Conservation (phyloP, 2,113 vertebrate species). For the Cisticola juncidis region DNA sequence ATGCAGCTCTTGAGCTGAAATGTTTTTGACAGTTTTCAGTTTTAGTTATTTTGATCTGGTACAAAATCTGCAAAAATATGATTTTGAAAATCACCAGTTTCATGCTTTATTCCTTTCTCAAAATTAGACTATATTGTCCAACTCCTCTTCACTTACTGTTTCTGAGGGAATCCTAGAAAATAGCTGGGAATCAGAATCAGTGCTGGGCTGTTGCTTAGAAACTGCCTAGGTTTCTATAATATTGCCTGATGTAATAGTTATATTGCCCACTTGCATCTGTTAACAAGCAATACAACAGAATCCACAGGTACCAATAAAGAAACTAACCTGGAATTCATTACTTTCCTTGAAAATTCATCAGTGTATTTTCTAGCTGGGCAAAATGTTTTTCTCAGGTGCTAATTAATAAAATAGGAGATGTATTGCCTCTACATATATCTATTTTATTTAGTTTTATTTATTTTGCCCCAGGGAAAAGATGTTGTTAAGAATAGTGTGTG, state of each 20-base stretch:
- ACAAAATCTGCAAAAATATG: slow-evolving; percentile 69
- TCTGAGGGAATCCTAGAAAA: slow-evolving; percentile 63
- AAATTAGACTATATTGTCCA: slow-evolving; percentile 65
- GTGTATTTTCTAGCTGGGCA: slow-evolving; percentile 5
- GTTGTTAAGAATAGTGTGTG: not conserved
- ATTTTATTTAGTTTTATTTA: slow-evolving; percentile 64
- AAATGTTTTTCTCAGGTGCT: slow-evolving; percentile 44
- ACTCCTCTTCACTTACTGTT: slow-evolving; percentile 50
- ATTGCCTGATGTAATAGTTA: slow-evolving; percentile 71
- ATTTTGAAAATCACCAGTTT: slow-evolving; percentile 71
- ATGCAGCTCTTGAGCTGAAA: slow-evolving; percentile 65
- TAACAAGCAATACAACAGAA: slow-evolving; percentile 72
- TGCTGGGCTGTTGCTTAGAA: slow-evolving; percentile 68
- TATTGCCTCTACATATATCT: not conserved
- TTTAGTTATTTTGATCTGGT: slow-evolving; percentile 70
- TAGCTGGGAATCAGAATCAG: slow-evolving; percentile 47
- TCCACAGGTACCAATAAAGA: slow-evolving; percentile 71
- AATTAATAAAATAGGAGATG: slow-evolving; percentile 59
- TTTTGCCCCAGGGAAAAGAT: not conserved
- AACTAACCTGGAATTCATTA: slow-evolving; percentile 61
- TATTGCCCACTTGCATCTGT: slow-evolving; percentile 70
- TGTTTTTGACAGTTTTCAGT: slow-evolving; percentile 70
- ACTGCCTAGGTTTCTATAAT: slow-evolving; percentile 61
- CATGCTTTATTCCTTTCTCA: slow-evolving; percentile 62
- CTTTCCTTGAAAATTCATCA: slow-evolving; percentile 53